These are phyloP conservation scores for Amphiprion clarkii DNA, from an alignment of 2,797 vertebrate genomes.

Conservation along the genomic window DNA sequence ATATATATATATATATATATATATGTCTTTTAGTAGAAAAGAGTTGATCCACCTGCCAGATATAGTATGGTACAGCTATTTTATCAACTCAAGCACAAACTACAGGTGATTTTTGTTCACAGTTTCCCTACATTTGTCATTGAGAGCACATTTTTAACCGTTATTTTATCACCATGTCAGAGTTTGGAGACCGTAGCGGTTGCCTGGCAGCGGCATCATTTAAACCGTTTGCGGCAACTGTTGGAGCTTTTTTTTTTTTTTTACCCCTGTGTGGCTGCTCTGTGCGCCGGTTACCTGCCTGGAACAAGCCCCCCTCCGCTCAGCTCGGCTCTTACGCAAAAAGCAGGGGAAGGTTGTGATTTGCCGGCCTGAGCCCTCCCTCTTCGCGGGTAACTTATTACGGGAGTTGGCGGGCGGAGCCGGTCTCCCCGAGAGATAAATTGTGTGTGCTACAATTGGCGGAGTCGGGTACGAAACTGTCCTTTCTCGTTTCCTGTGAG, in stretches of 20 bases:
- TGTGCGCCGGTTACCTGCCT: not conserved
- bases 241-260: not conserved
- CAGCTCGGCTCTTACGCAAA: conserved; percentile 75
- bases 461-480: conserved; percentile 78
- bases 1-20: no score
- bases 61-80: no score
- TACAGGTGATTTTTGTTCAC: no score
- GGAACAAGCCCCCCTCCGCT: not conserved
- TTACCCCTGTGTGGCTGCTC: no score
- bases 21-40: no score
- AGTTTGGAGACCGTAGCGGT: not conserved
- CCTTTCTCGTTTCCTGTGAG: conserved; percentile 76
- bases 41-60: no score
- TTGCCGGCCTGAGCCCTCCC: conserved; percentile 77
- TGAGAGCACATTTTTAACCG: not conserved
- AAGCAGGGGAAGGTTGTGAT: conserved; percentile 70
- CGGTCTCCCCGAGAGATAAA: conserved; percentile 74
- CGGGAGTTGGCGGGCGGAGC: conserved; percentile 79
- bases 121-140: not conserved
- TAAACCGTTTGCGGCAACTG: conserved; percentile 1
- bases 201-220: conserved; percentile 25
- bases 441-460: conserved; percentile 75
- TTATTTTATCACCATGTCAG: not conserved
- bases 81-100: no score
- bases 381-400: conserved; percentile 79